Conservation (phyloP, 2,888 invertebrate species). For the Dynastes tityus region DNA sequence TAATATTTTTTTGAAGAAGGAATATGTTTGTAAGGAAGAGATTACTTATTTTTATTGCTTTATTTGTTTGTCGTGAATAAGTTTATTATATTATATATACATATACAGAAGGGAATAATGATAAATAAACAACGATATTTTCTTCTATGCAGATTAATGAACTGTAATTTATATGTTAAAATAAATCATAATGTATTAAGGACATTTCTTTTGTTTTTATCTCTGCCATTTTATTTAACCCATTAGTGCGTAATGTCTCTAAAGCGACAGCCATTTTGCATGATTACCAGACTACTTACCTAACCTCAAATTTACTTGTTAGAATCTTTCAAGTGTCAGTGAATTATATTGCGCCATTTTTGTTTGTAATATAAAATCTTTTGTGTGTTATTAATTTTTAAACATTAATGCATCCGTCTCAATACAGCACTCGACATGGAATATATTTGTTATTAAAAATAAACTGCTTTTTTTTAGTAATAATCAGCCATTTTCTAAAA, state of each 20-base stretch:
- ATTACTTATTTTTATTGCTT: conserved; percentile 27
- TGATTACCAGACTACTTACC: no score
- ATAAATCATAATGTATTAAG: conserved; percentile 22
- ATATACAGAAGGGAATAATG: conserved; percentile 26
- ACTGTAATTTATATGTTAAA: conserved; percentile 43
- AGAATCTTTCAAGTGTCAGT: no score
- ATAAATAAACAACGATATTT: conserved; percentile 40
- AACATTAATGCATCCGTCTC: no score
- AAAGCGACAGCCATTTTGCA: no score
- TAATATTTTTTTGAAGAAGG: conserved; percentile 21
- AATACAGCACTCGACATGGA: no score
- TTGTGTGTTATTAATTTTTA: no score
- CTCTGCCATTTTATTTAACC: background rate
- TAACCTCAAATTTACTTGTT: no score
- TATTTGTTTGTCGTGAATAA: conserved; percentile 18
- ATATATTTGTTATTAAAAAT: no score
- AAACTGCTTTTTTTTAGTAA: no score
- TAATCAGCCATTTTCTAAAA: no score
- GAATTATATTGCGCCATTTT: no score
- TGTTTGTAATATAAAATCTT: no score
- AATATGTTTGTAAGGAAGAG: conserved; percentile 20
- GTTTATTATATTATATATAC: conserved; percentile 22
- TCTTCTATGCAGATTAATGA: conserved; percentile 31
- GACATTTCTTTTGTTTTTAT: background rate
- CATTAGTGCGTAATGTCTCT: background rate